phyloP scores from a whole-genome alignment of 2,797 vertebrate species.

The Acanthis flammea region DNA sequence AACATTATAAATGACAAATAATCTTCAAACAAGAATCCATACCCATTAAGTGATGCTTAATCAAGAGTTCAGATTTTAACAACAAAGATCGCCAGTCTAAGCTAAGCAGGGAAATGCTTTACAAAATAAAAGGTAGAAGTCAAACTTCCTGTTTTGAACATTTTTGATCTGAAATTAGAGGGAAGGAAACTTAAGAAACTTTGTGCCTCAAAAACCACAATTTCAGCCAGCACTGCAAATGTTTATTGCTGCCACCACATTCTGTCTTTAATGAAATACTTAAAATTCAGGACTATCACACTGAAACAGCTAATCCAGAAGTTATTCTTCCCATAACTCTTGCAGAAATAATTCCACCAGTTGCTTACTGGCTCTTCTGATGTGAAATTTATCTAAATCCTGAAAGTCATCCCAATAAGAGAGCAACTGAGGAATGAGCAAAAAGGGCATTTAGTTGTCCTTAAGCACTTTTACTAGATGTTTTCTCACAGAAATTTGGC shows the following conservation, averaged over 20 bases:
- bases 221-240: neutral
- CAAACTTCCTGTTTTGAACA: constrained; percentile 66
- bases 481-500: neutral
- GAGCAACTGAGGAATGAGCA: neutral
- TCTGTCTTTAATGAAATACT: neutral
- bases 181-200: constrained; percentile 59
- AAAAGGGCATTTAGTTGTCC: neutral
- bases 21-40: neutral
- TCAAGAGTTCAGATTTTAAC: neutral
- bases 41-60: neutral
- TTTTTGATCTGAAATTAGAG: constrained; percentile 40
- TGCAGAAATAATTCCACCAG: neutral
- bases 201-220: constrained; percentile 6
- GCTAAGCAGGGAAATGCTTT: neutral
- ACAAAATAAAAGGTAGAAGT: constrained; percentile 47
- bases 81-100: neutral
- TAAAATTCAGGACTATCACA: neutral
- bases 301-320: neutral
- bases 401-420: neutral
- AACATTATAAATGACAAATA: neutral
- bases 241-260: neutral
- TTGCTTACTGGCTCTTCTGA: neutral
- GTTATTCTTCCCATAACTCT: neutral
- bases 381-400: neutral
- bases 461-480: neutral